phyloP scores from a whole-genome alignment of 2,797 vertebrate species.

The Pipistrellus pipistrellus region DNA sequence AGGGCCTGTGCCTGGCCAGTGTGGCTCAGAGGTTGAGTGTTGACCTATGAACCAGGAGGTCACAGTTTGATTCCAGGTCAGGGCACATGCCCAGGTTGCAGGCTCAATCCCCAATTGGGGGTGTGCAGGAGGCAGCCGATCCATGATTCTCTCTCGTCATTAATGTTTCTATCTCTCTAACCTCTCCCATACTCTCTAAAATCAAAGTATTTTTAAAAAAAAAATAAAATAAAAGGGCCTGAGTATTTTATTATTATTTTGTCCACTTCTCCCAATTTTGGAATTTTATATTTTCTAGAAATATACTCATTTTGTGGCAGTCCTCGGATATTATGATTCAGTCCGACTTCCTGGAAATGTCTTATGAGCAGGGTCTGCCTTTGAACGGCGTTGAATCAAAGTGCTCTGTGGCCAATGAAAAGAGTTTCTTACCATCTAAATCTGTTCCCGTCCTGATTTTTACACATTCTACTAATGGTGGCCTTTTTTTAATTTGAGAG shows the following conservation, averaged over 20 bases:
- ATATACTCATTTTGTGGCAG: conserved; percentile 29
- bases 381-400: conserved; percentile 13
- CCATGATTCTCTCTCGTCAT: no score
- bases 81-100: no score
- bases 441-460: neutral
- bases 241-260: conserved; percentile 35
- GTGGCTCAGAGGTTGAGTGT: no score
- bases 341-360: neutral
- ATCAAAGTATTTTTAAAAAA: no score
- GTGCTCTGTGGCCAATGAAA: conserved; percentile 5
- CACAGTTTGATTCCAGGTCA: no score
- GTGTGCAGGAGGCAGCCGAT: no score
- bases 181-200: no score
- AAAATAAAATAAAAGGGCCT: neutral
- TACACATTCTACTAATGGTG: neutral
- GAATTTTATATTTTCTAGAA: conserved; percentile 53
- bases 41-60: no score
- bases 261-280: conserved; percentile 42
- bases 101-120: no score
- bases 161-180: no score
- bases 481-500: neutral
- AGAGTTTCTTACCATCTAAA: neutral
- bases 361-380: conserved; percentile 17
- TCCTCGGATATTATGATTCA: neutral
- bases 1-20: neutral